Percentiles rank a stretch among this genome's conserved stretches.
phyloP scores from a whole-genome alignment of 2,888 invertebrate genomes.

The Ectropis crepuscularia region DNA sequence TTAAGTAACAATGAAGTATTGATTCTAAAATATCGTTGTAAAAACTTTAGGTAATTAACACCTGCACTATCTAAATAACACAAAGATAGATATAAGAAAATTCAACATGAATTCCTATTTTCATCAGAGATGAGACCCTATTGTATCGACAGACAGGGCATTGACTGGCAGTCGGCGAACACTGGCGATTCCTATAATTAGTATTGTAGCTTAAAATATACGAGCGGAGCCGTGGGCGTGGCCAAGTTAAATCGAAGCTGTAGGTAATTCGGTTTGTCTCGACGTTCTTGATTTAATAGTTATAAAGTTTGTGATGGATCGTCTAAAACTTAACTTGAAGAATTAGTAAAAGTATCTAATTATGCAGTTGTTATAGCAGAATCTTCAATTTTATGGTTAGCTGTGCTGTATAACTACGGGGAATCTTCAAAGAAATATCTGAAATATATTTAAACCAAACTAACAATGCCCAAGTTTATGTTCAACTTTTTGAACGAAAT shows the following conservation, averaged over 20 bases:
- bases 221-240: constrained; percentile 20
- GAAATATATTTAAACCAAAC: too few species aligned
- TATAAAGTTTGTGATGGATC: constrained; percentile 27
- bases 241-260: constrained; percentile 30
- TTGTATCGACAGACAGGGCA: constrained; percentile 36
- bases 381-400: neutral
- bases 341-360: constrained; percentile 25
- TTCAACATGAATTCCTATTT: constrained; percentile 10
- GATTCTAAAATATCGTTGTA: too few species aligned
- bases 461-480: too few species aligned
- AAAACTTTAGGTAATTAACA: too few species aligned
- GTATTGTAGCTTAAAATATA: constrained; percentile 27
- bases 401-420: too few species aligned
- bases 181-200: constrained; percentile 33
- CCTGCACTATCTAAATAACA: neutral
- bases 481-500: too few species aligned
- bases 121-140: constrained; percentile 17
- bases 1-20: too few species aligned
- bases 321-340: constrained; percentile 23
- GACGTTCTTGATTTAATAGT: constrained; percentile 35
- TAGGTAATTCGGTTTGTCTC: constrained; percentile 44
- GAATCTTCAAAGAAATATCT: too few species aligned
- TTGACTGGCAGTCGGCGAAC: constrained; percentile 37
- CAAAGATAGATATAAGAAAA: constrained; percentile 13
- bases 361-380: neutral